Evolutionary conservation across 2,797 vertebrate genomes (phyloP).

Genomic region (Limnodromus scolopaceus): DNA sequence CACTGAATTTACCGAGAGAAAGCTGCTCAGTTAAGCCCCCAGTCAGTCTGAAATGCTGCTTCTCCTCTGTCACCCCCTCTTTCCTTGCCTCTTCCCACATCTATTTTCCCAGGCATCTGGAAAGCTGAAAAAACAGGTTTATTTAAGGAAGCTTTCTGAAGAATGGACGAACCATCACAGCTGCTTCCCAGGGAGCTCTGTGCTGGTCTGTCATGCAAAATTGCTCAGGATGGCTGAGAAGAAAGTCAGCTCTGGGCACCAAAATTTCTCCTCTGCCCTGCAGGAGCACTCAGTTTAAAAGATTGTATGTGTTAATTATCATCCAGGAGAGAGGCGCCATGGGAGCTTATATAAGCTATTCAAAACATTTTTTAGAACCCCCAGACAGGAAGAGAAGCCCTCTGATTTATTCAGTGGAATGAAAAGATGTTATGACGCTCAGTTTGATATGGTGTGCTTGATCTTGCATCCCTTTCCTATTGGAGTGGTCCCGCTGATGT

Average conservation of each 20-base stretch:
- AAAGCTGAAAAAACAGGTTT: background rate
- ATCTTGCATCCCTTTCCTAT: background rate
- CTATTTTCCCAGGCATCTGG: background rate
- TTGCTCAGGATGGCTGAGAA: background rate
- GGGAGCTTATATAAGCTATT: background rate
- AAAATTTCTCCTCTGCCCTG: background rate
- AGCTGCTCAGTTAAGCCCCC: background rate
- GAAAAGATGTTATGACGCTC: background rate
- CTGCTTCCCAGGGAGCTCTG: background rate
- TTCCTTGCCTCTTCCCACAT: background rate
- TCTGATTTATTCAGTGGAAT: background rate
- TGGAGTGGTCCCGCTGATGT: background rate
- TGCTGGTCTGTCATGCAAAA: background rate
- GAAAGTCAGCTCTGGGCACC: background rate
- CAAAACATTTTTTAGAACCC: background rate
- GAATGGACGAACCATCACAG: background rate
- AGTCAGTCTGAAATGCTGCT: background rate
- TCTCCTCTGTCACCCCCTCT: background rate
- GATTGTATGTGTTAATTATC: background rate
- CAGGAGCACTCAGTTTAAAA: background rate
- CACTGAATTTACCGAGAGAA: background rate
- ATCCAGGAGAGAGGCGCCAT: background rate
- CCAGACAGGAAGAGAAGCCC: background rate
- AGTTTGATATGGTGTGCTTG: background rate
- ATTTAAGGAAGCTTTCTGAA: constrained; percentile 7